Evolutionary conservation across 2,797 vertebrate species (phyloP).

Genomic region (Myotis planiceps): DNA sequence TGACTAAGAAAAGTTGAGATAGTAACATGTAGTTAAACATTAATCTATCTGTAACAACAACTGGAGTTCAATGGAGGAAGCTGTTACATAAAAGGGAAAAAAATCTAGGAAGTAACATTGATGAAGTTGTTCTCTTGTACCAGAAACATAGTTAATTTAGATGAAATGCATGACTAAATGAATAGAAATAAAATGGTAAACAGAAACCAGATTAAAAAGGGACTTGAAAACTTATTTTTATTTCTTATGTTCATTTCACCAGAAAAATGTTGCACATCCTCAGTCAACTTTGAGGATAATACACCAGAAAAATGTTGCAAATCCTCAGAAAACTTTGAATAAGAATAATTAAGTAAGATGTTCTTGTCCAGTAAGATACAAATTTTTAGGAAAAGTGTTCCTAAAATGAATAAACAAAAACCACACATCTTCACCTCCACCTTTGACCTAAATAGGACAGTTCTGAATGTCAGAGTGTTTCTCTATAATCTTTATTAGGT

Average conservation of each 20-base stretch:
- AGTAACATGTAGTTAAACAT: background rate
- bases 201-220: background rate
- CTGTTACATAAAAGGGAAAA: background rate
- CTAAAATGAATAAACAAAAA: conserved; percentile 7
- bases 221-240: background rate
- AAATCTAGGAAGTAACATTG: background rate
- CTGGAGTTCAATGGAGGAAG: background rate
- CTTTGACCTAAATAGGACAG: conserved; percentile 28
- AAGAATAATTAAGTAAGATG: background rate
- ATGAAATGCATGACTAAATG: background rate
- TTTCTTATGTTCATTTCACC: background rate
- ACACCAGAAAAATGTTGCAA: background rate
- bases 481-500: background rate
- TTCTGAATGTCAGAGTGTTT: background rate
- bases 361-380: background rate
- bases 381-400: background rate
- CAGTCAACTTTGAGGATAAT: background rate
- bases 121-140: background rate
- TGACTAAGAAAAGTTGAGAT: background rate
- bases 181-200: conserved; percentile 17
- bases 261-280: background rate
- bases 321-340: background rate
- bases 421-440: background rate
- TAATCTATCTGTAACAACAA: background rate
- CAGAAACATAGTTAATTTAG: background rate